Base-by-base conservation (phyloP, 2,113 vertebrate species). In the Poeciliopsis prolifica region DNA sequence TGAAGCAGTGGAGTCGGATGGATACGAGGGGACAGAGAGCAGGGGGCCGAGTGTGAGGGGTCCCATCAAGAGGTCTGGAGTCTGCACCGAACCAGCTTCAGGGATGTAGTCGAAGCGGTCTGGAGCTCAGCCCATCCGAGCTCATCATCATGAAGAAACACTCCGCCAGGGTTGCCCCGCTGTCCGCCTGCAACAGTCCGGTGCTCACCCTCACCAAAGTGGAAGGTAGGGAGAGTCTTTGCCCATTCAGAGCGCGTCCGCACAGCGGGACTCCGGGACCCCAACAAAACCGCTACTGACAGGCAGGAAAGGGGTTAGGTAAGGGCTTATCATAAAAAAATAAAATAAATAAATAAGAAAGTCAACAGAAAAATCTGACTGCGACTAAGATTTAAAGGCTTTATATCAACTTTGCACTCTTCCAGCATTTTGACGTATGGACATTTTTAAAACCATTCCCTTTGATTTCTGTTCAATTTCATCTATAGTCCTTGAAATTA, bases 181-280 rank as follows among this genome's bases (percentile, higher is more conserved):
- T 97, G 92, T 97, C 96, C 91, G 97, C 97, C 79, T 98, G 97
- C 94, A 97, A 97, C 94, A 98, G 97, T 77, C 97, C 97, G 80
- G 97, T 98, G 80, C 96, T 98, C 92, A 98, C 97, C 89, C 95
- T 98, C 92, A 97, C 96, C 94, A 97, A 97, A 95, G 96, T 98
- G 94, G 96, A 98, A 97, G 97, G 97, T 98, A 97, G 76, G 87
- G 44, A 42, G 65, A 75, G 72, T 83, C 68, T n/a, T 6, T 11
- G 1, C 75, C 68, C 29, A 10, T 74, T 67, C 8, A 24, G 51
- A 35, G 37, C 70, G 51, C 90, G 72, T 78, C 80, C 61, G 26
- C 37, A 72, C 61, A 29, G 22, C 37, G 65, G 67, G 48, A 42
- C 35, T 66, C 61, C 61, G 13, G 61, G 5, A 63, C 28, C 14